Evolutionary conservation across 2,888 invertebrate genomes (phyloP).

Genomic region (Peribatodes rhomboidaria): DNA sequence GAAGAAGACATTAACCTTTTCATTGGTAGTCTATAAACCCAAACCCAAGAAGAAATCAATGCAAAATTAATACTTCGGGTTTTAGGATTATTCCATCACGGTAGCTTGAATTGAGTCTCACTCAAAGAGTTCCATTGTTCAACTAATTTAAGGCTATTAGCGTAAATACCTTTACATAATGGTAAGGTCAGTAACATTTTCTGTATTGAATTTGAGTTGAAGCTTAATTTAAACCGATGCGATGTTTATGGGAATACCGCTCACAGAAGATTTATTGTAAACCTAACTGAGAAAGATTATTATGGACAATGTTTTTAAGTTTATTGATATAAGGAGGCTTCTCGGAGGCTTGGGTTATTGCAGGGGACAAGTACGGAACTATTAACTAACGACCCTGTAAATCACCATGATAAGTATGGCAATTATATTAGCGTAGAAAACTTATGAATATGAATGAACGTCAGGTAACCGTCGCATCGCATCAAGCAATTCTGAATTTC

Average conservation of each 20-base stretch:
- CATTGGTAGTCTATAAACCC: not conserved
- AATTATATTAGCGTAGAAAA: conserved; percentile 4
- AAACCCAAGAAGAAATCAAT: too few relatives aligned
- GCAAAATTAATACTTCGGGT: too few relatives aligned
- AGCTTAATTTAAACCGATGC: not conserved
- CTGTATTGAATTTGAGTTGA: conserved; percentile 2
- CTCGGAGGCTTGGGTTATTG: not conserved
- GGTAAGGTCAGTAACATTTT: not conserved
- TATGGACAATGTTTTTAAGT: too few relatives aligned
- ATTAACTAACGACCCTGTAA: conserved; percentile 1
- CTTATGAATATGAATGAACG: conserved; percentile 23
- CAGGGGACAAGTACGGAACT: not conserved
- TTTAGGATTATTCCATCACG: too few relatives aligned
- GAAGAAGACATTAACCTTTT: not conserved
- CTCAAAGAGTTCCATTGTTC: conserved; percentile 7
- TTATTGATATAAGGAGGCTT: too few relatives aligned
- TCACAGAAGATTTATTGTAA: too few relatives aligned
- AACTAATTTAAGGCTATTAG: conserved; percentile 6
- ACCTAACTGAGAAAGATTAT: not conserved
- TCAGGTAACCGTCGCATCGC: not conserved
- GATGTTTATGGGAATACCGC: too few relatives aligned
- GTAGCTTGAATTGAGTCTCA: too few relatives aligned
- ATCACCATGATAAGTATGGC: conserved; percentile 4
- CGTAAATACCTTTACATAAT: conserved; percentile 1
- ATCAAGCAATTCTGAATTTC: not conserved